These are phyloP conservation scores for Ptilodon capucinus DNA, from an alignment of 2,888 invertebrate species.

Conservation along the genomic window DNA sequence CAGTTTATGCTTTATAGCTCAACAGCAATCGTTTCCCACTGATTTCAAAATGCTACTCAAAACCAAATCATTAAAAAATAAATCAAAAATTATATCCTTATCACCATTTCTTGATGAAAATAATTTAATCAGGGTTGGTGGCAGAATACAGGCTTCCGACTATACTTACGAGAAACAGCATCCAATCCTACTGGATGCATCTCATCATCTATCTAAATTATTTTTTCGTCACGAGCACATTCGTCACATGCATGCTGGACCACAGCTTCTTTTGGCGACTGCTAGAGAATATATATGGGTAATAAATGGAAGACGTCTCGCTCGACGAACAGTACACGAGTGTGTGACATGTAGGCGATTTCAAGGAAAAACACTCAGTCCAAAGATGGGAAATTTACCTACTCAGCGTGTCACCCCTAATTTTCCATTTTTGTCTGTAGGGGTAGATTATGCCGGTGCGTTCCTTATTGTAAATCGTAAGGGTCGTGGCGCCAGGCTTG, in stretches of 20 bases:
- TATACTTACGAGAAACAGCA: conserved; percentile 2
- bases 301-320: neutral
- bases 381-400: conserved; percentile 4
- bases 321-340: neutral
- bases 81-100: neutral
- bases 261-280: neutral
- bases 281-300: conserved; percentile 2
- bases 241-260: conserved; percentile 1
- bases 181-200: neutral
- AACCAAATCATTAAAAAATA: neutral
- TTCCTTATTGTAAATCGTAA: neutral
- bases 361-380: neutral
- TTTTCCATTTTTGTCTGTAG: conserved; percentile 2
- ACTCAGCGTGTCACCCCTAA: neutral
- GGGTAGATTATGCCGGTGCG: conserved; percentile 4
- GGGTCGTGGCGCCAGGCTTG: neutral
- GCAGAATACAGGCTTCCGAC: neutral
- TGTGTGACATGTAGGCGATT: conserved; percentile 2
- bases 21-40: conserved; percentile 3
- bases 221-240: conserved; percentile 1
- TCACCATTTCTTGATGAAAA: conserved; percentile 1
- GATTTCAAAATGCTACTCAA: neutral
- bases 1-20: conserved; percentile 1
- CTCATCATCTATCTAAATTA: neutral
- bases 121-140: conserved; percentile 4